Percentiles rank a stretch among this genome's conserved stretches.
phyloP scores from a whole-genome alignment of 2,113 vertebrate genomes.

The Saccopteryx leptura region DNA sequence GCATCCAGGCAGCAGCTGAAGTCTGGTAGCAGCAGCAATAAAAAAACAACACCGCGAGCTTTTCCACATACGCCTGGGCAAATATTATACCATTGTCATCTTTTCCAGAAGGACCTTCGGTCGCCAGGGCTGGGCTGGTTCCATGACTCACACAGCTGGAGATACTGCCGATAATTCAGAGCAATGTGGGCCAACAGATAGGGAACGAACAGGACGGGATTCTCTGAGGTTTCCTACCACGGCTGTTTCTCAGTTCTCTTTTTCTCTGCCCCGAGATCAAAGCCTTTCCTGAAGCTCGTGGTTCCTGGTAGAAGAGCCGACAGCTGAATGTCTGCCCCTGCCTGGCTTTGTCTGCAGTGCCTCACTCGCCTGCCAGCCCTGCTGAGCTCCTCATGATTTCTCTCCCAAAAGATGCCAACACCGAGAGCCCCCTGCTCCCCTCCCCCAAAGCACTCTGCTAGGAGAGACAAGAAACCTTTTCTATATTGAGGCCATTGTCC shows the following conservation, averaged over 20 bases:
- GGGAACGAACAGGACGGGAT: fast-evolving
- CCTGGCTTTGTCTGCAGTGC: neutral
- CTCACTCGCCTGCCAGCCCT: neutral
- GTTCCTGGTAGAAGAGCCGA: neutral
- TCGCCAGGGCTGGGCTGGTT: neutral
- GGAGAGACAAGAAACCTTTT: neutral
- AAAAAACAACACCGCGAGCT: neutral
- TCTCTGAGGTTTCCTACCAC: neutral
- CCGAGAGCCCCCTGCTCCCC: fast-evolving
- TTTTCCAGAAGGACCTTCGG: neutral
- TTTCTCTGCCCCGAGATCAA: neutral
- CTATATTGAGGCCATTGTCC: neutral
- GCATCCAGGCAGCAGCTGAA: neutral
- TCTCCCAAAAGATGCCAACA: neutral
- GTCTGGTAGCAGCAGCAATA: neutral
- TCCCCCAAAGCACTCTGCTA: neutral
- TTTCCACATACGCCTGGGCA: neutral
- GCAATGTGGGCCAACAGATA: neutral
- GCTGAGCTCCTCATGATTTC: neutral
- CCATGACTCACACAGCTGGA: neutral
- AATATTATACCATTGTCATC: neutral
- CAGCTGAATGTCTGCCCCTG: neutral
- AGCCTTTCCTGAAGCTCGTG: neutral
- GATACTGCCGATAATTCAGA: neutral
- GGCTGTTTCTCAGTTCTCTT: neutral